Conservation (phyloP, 2,888 invertebrate species). For the Hydraecia micacea region DNA sequence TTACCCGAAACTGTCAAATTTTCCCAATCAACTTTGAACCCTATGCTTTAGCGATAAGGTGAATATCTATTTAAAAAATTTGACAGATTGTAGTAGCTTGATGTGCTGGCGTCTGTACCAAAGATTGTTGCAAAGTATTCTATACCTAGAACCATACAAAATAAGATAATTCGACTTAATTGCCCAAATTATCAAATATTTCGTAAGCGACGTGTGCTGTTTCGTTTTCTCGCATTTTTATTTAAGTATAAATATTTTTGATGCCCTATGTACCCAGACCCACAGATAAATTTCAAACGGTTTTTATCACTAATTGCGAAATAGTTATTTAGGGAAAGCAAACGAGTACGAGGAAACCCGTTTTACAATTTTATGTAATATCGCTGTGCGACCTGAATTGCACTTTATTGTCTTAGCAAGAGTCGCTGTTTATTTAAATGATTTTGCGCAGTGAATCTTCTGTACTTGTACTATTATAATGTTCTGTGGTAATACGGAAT, state of each 20-base stretch:
- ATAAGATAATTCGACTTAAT: slow-evolving; percentile 14
- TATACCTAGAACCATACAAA: slow-evolving; percentile 1
- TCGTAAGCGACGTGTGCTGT: not conserved
- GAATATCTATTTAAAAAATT: too few relatives aligned
- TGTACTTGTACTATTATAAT: too few relatives aligned
- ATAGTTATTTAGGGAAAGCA: not conserved
- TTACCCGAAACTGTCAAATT: too few relatives aligned
- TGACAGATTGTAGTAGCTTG: too few relatives aligned
- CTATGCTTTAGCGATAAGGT: too few relatives aligned
- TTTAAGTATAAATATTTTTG: not conserved
- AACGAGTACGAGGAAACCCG: not conserved
- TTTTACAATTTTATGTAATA: not conserved
- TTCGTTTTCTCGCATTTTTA: not conserved
- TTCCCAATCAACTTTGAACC: too few relatives aligned
- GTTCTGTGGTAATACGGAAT: not conserved
- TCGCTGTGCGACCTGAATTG: too few relatives aligned
- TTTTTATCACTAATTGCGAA: not conserved
- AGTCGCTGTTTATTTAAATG: too few relatives aligned
- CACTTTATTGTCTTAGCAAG: too few relatives aligned
- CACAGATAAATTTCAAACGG: not conserved
- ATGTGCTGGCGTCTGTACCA: too few relatives aligned
- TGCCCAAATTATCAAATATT: slow-evolving; percentile 17
- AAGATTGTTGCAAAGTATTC: not conserved
- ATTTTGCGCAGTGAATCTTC: too few relatives aligned
- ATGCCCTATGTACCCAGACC: not conserved